Conservation (phyloP, 2,888 invertebrate species). For the Atherix ibis region DNA sequence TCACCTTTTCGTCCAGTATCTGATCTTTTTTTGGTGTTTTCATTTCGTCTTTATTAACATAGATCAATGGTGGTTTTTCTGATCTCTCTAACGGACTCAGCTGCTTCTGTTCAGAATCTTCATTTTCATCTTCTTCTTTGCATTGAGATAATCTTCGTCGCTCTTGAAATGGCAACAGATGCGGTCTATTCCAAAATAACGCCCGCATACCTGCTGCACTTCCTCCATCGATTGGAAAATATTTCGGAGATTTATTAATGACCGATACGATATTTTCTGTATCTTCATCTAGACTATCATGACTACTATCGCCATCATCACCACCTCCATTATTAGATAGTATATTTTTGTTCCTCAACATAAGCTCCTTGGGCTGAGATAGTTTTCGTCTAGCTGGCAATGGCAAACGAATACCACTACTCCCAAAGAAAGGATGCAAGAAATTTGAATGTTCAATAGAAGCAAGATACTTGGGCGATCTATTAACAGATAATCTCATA, state of each 20-base stretch:
- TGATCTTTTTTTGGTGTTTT: background rate
- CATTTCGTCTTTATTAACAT: background rate
- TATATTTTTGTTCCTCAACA: no score
- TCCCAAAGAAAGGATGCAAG: no score
- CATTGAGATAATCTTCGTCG: slow-evolving; percentile 63
- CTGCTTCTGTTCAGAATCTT: slow-evolving; percentile 24
- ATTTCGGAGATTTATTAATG: slow-evolving; percentile 16
- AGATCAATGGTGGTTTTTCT: slow-evolving; percentile 12
- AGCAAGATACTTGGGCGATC: no score
- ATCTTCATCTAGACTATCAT: slow-evolving; percentile 12
- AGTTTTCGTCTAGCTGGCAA: no score
- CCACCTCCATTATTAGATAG: slow-evolving; percentile 14
- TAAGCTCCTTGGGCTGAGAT: no score
- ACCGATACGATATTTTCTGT: slow-evolving; percentile 14
- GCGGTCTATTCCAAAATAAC: slow-evolving; percentile 20
- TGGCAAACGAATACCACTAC: no score
- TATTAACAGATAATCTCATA: no score
- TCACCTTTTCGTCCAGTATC: background rate
- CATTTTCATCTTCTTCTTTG: slow-evolving; percentile 61
- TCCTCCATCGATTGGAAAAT: slow-evolving; percentile 14
- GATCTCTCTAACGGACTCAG: background rate
- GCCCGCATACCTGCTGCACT: slow-evolving; percentile 14
- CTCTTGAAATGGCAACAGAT: slow-evolving; percentile 39
- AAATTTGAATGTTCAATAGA: no score
- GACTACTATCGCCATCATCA: slow-evolving; percentile 11